Evolutionary conservation across 2,888 invertebrate genomes (phyloP).

Genomic region (Aricia artaxerxes): DNA sequence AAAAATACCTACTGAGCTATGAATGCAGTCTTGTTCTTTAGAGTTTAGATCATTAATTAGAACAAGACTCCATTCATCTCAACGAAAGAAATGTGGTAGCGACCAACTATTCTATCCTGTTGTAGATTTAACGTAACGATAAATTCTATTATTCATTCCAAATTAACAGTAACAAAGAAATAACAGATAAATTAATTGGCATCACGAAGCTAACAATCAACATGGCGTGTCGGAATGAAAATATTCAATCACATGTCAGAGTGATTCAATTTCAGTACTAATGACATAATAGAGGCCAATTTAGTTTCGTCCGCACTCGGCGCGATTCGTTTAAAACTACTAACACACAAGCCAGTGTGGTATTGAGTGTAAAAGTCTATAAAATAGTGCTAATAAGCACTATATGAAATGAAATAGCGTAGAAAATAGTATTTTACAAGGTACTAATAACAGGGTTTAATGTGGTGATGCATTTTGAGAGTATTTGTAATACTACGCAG

Average conservation of each 20-base stretch:
- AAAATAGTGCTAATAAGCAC: too few species aligned
- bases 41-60: too few species aligned
- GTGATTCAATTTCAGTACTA: constrained; percentile 4
- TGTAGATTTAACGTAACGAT: constrained; percentile 8
- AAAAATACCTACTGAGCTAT: too few species aligned
- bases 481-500: too few species aligned
- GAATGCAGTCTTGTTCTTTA: too few species aligned
- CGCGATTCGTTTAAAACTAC: neutral
- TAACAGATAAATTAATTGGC: constrained; percentile 16
- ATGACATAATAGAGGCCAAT: constrained; percentile 9
- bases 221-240: constrained; percentile 7
- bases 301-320: neutral
- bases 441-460: too few species aligned
- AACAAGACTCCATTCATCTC: too few species aligned
- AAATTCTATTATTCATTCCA: neutral
- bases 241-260: constrained; percentile 24
- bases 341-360: neutral
- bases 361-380: too few species aligned
- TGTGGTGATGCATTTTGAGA: too few species aligned
- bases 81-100: too few species aligned
- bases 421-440: too few species aligned
- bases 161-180: neutral
- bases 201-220: neutral
- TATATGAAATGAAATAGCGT: too few species aligned
- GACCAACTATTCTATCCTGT: neutral